Evolutionary conservation across 1,140 invertebrate species (phyloP).

Genomic region (Vanessa tameamea): DNA sequence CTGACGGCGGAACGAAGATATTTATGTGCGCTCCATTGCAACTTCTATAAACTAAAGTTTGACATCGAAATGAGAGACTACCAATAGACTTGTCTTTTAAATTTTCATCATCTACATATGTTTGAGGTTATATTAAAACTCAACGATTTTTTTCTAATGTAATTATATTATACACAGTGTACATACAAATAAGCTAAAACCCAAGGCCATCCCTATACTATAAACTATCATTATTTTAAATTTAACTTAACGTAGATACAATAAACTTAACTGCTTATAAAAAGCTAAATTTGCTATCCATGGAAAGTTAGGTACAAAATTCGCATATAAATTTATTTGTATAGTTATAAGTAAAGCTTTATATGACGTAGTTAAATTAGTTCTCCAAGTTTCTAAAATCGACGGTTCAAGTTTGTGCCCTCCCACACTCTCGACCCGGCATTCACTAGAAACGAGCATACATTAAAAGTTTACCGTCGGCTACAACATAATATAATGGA

Average conservation of each 20-base stretch:
- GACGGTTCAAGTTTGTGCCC: conserved; percentile 66
- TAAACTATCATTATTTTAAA: too few relatives aligned
- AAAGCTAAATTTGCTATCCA: too few relatives aligned
- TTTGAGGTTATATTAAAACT: too few relatives aligned
- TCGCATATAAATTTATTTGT: conserved; percentile 64
- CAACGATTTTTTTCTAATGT: too few relatives aligned
- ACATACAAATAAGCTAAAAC: too few relatives aligned
- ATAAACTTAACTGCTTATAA: too few relatives aligned
- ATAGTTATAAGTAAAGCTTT: conserved; percentile 52
- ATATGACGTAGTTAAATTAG: conserved; percentile 74
- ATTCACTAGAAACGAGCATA: conserved; percentile 66
- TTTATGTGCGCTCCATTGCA: conserved; percentile 41
- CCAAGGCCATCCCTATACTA: too few relatives aligned
- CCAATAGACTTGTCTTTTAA: too few relatives aligned
- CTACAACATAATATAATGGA: conserved; percentile 53
- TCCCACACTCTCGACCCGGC: conserved; percentile 41
- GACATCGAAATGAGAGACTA: conserved; percentile 13
- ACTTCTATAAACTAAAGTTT: conserved; percentile 2
- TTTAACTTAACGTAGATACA: too few relatives aligned
- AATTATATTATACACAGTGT: too few relatives aligned
- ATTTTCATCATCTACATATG: too few relatives aligned
- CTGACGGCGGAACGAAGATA: conserved; percentile 50
- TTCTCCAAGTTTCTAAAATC: conserved; percentile 73
- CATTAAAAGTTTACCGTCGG: conserved; percentile 71
- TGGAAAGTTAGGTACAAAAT: conserved; percentile 51